Conservation (phyloP, 2,888 invertebrate genomes). For the Amaurobius ferox region DNA sequence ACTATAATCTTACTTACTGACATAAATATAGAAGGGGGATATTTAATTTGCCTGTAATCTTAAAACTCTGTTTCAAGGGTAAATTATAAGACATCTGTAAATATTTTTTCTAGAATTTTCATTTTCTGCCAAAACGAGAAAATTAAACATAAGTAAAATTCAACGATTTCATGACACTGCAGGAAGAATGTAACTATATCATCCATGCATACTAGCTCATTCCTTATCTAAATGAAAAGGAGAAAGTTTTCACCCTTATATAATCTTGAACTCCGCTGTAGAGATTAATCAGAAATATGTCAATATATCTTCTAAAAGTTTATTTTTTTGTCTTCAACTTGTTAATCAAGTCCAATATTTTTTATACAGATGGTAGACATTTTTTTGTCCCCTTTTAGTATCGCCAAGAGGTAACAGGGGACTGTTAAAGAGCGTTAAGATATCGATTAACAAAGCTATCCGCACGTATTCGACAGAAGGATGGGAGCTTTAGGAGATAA, state of each 20-base stretch:
- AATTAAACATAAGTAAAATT: background rate
- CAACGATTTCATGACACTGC: background rate
- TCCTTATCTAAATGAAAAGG: constrained; percentile 9
- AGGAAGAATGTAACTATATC: background rate
- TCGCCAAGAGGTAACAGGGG: background rate
- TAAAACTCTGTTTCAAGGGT: constrained; percentile 45
- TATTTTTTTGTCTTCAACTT: constrained; percentile 4
- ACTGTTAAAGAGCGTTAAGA: background rate
- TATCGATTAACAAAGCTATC: background rate
- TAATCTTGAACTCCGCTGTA: constrained; percentile 46
- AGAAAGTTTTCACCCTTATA: constrained; percentile 44
- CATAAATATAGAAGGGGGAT: constrained; percentile 27
- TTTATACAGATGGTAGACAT: constrained; percentile 34
- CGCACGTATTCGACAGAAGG: background rate
- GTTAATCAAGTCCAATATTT: constrained; percentile 69
- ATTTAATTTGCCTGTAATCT: constrained; percentile 50
- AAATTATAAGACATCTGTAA: constrained; percentile 57
- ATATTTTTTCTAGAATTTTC: constrained; percentile 36
- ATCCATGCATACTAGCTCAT: background rate
- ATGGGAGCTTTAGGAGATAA: background rate
- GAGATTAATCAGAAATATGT: constrained; percentile 60
- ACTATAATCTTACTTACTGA: too few relatives aligned
- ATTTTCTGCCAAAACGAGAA: background rate
- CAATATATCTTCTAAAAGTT: constrained; percentile 45
- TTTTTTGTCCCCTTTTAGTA: background rate